Evolutionary conservation across 2,888 invertebrate species (phyloP), one percentile per base, ranked within the genome.

Genomic region (Andrena dorsata): DNA sequence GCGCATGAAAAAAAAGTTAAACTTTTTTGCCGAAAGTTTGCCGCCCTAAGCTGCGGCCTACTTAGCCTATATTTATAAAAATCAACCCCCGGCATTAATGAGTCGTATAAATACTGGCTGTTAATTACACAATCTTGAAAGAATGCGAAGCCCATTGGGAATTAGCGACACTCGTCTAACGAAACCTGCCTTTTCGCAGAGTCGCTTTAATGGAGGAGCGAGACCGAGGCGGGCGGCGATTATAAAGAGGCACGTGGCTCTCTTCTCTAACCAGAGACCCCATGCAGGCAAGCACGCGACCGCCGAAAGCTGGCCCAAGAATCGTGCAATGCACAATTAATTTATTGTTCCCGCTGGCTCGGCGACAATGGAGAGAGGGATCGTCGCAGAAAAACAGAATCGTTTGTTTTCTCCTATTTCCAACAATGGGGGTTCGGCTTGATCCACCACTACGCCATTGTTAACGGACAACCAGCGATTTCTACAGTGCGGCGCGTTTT

Each of bases 211-310:
- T 80, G 75, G 76, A 56, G 32, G 20, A 65, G 65, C 49, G 41
- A 74, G 66, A 68, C 10, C 41, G 56, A 78, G 79, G 80, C 85
- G 84, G 76, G 78, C 83, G 87, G 79, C 87, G 90, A 90, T 90
- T 90, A 89, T 91, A 90, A 92, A 90, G 86, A 88, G 92, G 85
- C 92, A 92, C 92, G 92, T 92, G 92, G 71, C 91, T 85, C 72
- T 71, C 74, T 79, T 89, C 82, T 85, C 71, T 84, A 83, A 49
- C 83, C 35, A 10, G 89, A 90, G 89, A 90, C 92, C 91, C 91
- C 92, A 91, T 92, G 91, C 90, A 81, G 92, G 88, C 82, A 64
- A 88, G 89, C 92, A 92, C 92, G 90, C 90, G 92, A 88, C 90
- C 84, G 82, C 89, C 86, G 89, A 89, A 90, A 90, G 89, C 88